Evolutionary conservation across 2,113 vertebrate genomes (phyloP), one percentile per base, ranked within the genome.

Genomic region (Theropithecus gelada): DNA sequence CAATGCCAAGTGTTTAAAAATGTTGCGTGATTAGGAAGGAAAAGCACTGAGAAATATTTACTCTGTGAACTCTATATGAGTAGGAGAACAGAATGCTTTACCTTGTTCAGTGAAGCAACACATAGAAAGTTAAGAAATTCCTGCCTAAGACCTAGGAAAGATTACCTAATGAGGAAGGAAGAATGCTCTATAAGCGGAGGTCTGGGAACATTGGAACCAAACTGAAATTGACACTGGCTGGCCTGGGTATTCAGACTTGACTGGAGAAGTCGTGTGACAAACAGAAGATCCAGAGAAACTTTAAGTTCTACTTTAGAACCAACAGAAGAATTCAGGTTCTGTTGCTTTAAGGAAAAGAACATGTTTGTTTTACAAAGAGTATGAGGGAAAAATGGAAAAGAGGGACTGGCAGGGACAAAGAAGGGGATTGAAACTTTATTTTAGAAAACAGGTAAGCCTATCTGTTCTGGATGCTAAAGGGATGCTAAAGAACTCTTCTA

Each of bases 41-140:
- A 78, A 97, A 90, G 35, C 57, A 38, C 50, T 17, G n/a, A 86
- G 87, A 93, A 96, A 84, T 86, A 55, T 72, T 87, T 95, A 72
- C 38, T 79, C 43, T 50, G 27, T 80, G 64, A 91, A 55, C 43
- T 83, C 55, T 66, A 12, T n/a, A 27, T 82, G 88, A 95, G 75
- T 23, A 57, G 66, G 17, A 93, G 61, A 83, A 84, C 2, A 43
- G 55, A 73, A 70, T 17, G 38, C 27, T 75, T 38, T 23, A 20
- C 52, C 2, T 64, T 35, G 35, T 50, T 78, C 75, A 38, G 18
- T 3, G 27, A 13, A 38, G 32, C 79, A 43, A 83, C 38, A 38
- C 89, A 32, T 0, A 23, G 72, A 88, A 84, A 70, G 25, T 38
- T 38, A 35, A 70, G 20, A 61, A 55, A 78, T 57, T 16, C 68